These are phyloP conservation scores for Octopus sinensis DNA, from an alignment of 1,140 invertebrate species.

Conservation along the genomic window DNA sequence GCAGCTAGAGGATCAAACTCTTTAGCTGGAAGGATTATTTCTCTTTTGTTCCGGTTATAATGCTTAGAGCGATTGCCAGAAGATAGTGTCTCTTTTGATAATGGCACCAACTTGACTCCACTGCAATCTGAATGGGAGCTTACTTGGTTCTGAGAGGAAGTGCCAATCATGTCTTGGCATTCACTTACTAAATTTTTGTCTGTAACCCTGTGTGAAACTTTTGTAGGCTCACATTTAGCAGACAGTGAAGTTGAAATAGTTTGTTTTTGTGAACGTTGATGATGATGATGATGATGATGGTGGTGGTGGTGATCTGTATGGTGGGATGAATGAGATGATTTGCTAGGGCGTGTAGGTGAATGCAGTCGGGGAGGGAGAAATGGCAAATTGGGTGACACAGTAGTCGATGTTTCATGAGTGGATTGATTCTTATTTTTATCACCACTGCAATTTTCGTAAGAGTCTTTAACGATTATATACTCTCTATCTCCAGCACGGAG, in stretches of 20 bases:
- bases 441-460: not conserved
- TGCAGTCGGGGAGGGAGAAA: not conserved
- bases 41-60: not conserved
- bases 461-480: not conserved
- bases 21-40: conserved; percentile 2
- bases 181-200: not conserved
- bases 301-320: not conserved
- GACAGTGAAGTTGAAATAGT: not conserved
- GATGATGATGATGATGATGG: not conserved
- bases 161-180: not conserved
- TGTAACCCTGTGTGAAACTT: not conserved
- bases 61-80: not conserved
- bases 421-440: not conserved
- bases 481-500: not conserved
- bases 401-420: not conserved
- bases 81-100: not conserved
- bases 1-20: not conserved
- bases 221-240: not conserved
- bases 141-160: not conserved
- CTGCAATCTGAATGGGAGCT: conserved; percentile 7
- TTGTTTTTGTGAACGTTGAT: not conserved
- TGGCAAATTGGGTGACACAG: too few species aligned
- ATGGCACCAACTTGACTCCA: not conserved
- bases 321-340: not conserved
- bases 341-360: not conserved